These are phyloP conservation scores for Balaenoptera acutorostrata DNA, from an alignment of 2,113 vertebrate species.

Conservation along the genomic window DNA sequence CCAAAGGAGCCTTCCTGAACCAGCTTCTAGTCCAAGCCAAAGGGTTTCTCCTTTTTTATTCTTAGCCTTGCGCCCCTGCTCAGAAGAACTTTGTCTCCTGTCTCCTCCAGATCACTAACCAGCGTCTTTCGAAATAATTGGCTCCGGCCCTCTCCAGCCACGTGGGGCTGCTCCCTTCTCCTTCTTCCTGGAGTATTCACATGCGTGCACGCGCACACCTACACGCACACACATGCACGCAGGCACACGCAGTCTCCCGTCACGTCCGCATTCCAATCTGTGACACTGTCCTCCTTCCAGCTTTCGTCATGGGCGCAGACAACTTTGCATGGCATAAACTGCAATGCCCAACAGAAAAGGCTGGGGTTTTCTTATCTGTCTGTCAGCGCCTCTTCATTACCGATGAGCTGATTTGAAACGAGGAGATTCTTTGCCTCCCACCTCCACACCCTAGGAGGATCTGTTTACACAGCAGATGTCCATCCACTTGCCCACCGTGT, in stretches of 20 bases:
- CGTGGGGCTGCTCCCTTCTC: neutral
- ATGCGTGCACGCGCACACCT: neutral
- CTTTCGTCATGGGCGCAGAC: neutral
- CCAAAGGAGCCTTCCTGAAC: neutral
- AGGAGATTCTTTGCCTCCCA: neutral
- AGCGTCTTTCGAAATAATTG: neutral
- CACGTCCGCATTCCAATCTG: neutral
- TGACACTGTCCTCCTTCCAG: neutral
- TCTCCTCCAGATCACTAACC: neutral
- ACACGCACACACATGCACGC: neutral
- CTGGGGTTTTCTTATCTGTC: neutral
- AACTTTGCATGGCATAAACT: rapidly evolving
- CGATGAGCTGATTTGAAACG: neutral
- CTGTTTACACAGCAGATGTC: neutral
- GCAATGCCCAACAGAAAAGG: rapidly evolving
- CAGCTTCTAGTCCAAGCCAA: neutral
- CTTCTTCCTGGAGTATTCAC: neutral
- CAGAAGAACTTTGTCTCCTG: neutral
- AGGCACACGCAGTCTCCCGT: neutral
- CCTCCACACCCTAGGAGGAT: rapidly evolving
- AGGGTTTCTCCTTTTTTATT: neutral
- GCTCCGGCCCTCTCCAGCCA: neutral
- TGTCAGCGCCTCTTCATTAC: constrained; percentile 19
- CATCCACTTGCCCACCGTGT: neutral
- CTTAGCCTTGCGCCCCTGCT: neutral